These are phyloP conservation scores for Campoletis raptor DNA, from an alignment of 2,888 invertebrate genomes.

Conservation along the genomic window DNA sequence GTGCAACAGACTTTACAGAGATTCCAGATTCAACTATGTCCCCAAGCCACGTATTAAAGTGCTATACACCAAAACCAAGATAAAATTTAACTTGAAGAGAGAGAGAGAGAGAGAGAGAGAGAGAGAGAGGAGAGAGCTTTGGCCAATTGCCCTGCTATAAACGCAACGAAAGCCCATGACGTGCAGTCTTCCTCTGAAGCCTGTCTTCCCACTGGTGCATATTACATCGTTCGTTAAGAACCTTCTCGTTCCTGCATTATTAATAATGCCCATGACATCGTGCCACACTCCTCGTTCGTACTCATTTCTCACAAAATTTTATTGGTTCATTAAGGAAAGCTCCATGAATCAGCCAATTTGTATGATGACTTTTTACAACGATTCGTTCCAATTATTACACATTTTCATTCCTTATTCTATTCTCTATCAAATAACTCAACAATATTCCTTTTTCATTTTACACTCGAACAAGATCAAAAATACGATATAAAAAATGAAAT, in stretches of 20 bases:
- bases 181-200: conserved; percentile 43
- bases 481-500: neutral
- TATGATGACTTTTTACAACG: conserved; percentile 30
- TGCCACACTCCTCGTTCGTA: conserved; percentile 35
- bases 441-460: neutral
- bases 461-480: neutral
- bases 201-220: conserved; percentile 45
- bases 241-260: conserved; percentile 77
- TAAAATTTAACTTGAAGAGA: conserved; percentile 44
- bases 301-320: conserved; percentile 55
- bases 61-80: conserved; percentile 38
- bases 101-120: conserved; percentile 59
- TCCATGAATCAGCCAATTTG: conserved; percentile 63
- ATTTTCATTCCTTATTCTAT: conserved; percentile 1
- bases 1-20: conserved; percentile 53
- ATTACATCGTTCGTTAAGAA: conserved; percentile 51
- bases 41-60: conserved; percentile 36
- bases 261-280: conserved; percentile 76
- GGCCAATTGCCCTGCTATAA: conserved; percentile 78
- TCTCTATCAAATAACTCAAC: neutral
- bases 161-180: conserved; percentile 65
- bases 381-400: conserved; percentile 11
- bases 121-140: conserved; percentile 70
- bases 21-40: conserved; percentile 61
- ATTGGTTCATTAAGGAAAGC: conserved; percentile 64